Percentiles rank a stretch among this genome's conserved stretches.
phyloP scores from a whole-genome alignment of 2,113 vertebrate genomes.

The Thalassoma bifasciatum region DNA sequence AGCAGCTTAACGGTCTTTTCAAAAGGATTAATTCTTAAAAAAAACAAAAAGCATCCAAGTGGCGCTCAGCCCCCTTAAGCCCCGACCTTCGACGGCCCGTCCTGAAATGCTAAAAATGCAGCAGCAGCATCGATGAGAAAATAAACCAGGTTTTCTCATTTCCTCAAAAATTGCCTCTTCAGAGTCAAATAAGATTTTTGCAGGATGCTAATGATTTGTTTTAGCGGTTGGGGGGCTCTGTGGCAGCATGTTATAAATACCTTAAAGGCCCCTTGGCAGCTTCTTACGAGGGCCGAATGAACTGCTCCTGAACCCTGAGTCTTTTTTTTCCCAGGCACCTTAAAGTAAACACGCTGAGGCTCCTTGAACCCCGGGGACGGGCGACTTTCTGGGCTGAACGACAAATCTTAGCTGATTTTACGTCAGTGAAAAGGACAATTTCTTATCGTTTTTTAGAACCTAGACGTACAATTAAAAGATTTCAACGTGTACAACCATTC shows the following conservation, averaged over 20 bases:
- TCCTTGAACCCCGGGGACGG: constrained; percentile 30
- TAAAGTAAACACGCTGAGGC: constrained; percentile 49
- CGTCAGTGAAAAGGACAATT: neutral
- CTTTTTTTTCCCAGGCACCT: constrained; percentile 57
- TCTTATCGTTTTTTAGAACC: neutral
- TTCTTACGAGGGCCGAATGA: constrained; percentile 69
- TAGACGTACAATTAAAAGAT: neutral
- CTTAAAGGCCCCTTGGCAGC: constrained; percentile 54
- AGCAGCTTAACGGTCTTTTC: neutral
- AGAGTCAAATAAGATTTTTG: constrained; percentile 62
- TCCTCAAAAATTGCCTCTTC: constrained; percentile 67
- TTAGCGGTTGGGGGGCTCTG: constrained; percentile 60
- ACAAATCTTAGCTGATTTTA: neutral
- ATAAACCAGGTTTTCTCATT: constrained; percentile 69
- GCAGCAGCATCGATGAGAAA: constrained; percentile 38
- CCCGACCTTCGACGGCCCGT: constrained; percentile 52
- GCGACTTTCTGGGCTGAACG: constrained; percentile 24
- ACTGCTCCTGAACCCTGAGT: constrained; percentile 60
- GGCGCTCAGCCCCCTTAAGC: neutral
- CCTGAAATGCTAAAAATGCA: constrained; percentile 73
- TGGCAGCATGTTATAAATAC: constrained; percentile 68
- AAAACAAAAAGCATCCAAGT: neutral
- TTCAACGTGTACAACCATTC: neutral
- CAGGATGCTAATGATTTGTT: constrained; percentile 78
- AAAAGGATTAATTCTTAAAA: neutral